A percentile compares a stretch with the other conserved stretches of the same genome.
These are phyloP conservation scores for Steromphala cineraria DNA, from an alignment of 2,888 invertebrate species.

Conservation along the genomic window DNA sequence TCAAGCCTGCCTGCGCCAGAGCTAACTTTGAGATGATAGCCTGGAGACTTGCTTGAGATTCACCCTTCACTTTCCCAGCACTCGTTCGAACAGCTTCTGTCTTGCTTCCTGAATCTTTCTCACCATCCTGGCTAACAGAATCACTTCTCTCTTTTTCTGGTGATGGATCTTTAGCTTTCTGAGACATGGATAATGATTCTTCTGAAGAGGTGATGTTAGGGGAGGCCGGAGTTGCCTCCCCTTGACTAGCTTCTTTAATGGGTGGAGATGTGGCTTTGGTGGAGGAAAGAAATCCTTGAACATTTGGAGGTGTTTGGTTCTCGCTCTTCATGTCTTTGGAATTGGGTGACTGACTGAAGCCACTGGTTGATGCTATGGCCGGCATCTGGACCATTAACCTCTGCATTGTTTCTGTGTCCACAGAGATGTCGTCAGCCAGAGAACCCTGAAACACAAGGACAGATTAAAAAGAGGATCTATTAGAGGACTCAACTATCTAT, in stretches of 20 bases:
- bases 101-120: not conserved
- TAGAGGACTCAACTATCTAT: too few relatives aligned
- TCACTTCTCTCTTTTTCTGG: not conserved
- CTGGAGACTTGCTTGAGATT: constrained; percentile 48
- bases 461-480: too few relatives aligned
- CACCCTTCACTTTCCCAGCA: constrained; percentile 9
- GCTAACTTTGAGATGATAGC: constrained; percentile 61
- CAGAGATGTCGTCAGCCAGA: constrained; percentile 16
- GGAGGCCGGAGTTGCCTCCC: constrained; percentile 2
- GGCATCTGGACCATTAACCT: constrained; percentile 54
- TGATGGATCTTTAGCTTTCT: not conserved
- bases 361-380: constrained; percentile 28
- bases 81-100: not conserved
- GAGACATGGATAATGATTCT: not conserved
- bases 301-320: constrained; percentile 24
- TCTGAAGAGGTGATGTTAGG: not conserved
- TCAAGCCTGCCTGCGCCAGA: constrained; percentile 37
- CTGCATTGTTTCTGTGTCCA: constrained; percentile 47
- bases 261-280: not conserved
- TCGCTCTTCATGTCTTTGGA: constrained; percentile 7
- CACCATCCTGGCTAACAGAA: not conserved
- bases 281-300: not conserved
- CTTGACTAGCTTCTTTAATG: not conserved
- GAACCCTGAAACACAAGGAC: constrained; percentile 1
- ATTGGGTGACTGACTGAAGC: not conserved